Evolutionary conservation across 2,113 vertebrate species (phyloP), one percentile per base, ranked within the genome.

Genomic region (Scopus umbretta): DNA sequence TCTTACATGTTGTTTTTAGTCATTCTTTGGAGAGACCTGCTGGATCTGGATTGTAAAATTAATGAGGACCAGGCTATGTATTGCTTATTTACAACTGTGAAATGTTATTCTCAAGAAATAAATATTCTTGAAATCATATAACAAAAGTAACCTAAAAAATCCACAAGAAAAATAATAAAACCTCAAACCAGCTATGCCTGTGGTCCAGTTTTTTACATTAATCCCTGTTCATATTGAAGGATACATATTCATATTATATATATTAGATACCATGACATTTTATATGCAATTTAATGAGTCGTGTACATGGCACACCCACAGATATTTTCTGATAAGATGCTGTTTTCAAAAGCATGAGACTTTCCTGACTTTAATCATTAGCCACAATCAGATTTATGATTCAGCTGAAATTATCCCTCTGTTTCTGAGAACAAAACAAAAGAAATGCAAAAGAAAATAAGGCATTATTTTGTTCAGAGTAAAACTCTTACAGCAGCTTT

Each of bases 301-400:
- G 11, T 75, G 30, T 89, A 40, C 50, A 40, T 32, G 19, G 47
- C 11, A 81, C 8, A 92, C 14, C 26, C 1, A 1, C 40, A 79
- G 34, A 81, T 43, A 66, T 59, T 81, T 92, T 92, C 61, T 80
- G 42, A 30, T 85, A 82, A 66, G 62, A 17, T 38, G 9, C 11
- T 86, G 20, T 86, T 96, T 93, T 67, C 86, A 80, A 73, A 73
- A 90, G 21, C 38, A 47, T 58, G 38, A 90, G 40, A 55, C 29
- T 71, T 91, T 42, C 11, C 10, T 86, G 75, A 76, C 42, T 90
- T 92, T 72, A 93, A 70, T 75, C 8, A 34, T 88, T 86, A 92
- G 26, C 80, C 26, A 81, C 65, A 79, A 71, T 90, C 62, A 89
- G 89, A 96, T 95, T 95, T 93, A 91, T 76, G 67, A 30, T 92